phyloP scores from a whole-genome alignment of 2,888 invertebrate genomes.

The Trichacis sp. region DNA sequence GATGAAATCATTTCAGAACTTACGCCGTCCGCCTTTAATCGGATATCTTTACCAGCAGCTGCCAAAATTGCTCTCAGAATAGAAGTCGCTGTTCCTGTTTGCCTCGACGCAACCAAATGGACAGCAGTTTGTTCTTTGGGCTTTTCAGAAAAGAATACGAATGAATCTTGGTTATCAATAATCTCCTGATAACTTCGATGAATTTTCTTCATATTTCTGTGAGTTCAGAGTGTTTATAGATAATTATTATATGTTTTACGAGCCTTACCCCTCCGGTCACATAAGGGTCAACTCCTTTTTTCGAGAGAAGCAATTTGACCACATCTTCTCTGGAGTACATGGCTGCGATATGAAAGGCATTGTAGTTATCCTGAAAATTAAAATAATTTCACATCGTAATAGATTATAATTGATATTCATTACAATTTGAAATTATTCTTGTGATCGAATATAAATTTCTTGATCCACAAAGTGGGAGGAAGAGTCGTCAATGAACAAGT shows the following conservation, averaged over 20 bases:
- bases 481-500: no score
- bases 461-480: no score
- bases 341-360: conserved; percentile 90
- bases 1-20: conserved; percentile 68
- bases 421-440: no score
- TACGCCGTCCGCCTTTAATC: conserved; percentile 90
- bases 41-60: conserved; percentile 90
- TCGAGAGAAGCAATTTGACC: conserved; percentile 87
- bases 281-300: conserved; percentile 91
- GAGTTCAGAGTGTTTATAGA: no score
- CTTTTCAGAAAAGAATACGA: no score
- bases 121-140: conserved; percentile 93
- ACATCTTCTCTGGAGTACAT: conserved; percentile 96
- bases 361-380: conserved; percentile 89
- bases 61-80: conserved; percentile 89
- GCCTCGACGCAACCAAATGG: conserved; percentile 93
- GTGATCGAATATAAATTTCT: no score
- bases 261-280: conserved; percentile 95
- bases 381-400: neutral
- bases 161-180: no score
- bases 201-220: no score
- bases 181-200: no score
- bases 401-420: no score
- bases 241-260: no score
- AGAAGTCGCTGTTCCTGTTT: conserved; percentile 91